Evolutionary conservation across 1,140 invertebrate species (phyloP), one percentile per base, ranked within the genome.

Genomic region (Oreohelix idahoensis): DNA sequence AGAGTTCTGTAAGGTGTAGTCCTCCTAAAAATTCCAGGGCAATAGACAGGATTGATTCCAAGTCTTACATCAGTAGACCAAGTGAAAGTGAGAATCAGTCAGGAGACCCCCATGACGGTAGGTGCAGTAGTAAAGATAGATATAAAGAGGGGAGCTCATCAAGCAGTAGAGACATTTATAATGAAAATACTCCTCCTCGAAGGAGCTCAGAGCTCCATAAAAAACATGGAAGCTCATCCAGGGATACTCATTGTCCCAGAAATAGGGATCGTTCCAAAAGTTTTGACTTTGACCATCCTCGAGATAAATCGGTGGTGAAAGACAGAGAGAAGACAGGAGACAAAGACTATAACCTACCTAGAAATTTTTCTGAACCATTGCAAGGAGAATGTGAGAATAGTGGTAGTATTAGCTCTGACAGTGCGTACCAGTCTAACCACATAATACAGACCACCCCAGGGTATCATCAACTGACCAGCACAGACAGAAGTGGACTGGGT

Each of bases 361-460:
- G 80, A 53, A 82, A 82, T 58, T 36, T 82, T 26, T 75, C 80
- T 1, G 80, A 82, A 36, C n/a, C 80, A 39, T 32, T 69, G 2
- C 11, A 66, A 42, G 2, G 4, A 42, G 58, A 53, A 29, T 66
- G 36, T 79, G 77, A 32, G 26, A 35, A 79, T 39, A 35, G n/a
- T 35, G 36, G n/a, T n/a, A 70, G 42, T 71, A 58, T 71, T 20
- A 39, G 26, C 10, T 63, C 51, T 66, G 53, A 58, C 42, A 39
- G 38, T 79, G 39, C 23, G 1, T 42, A 38, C 78, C 29, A 51
- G 36, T 20, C 51, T 26, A 79, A 69, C 32, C 32, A 51, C 39
- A 78, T 53, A 84, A 53, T 75, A 83, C 84, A 66, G 75, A 86
- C 53, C 71, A 77, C 42, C 77, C 79, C 79, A 73, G 84, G 71